Base-by-base conservation (phyloP, 1,140 invertebrate genomes). In the Argopecten irradians region DNA sequence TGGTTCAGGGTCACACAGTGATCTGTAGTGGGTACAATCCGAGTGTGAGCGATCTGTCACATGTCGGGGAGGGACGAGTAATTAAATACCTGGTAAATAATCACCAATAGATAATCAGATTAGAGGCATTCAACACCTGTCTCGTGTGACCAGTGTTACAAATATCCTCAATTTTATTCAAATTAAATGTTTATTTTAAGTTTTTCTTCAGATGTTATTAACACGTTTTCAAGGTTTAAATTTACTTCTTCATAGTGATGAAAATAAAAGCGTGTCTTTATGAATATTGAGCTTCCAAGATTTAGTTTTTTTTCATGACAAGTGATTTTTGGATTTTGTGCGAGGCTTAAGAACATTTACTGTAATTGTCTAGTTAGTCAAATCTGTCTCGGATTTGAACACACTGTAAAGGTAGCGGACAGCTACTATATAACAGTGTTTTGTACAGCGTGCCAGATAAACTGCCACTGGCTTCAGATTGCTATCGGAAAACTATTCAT, bases 11-110 rank as follows among this genome's bases (percentile, higher is more conserved):
- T 46, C 43, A 46, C 43, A 46, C 11, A 46, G 5, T 19, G n/a
- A 71, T 71, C 55, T 71, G 8, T n/a, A 2, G 55, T 71, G 55
- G 55, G n/a, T n/a, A n/a, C 28, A 71, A 71, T 71, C 55, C 22
- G 55, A 22, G 22, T 71, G 0, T 28, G 22, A 71, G 55, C 2
- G n/a, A 71, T 71, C n/a, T 71, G 55, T 71, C 55, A 71, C 55
- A 71, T 71, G 55, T n/a, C 55, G 28, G 55, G 55, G 55, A 28
- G n/a, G 55, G 55, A 28, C 22, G 5, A 11, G 19, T 71, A 71
- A n/a, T 71, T 71, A 71, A 71, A 71, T 71, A n/a, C 55, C 55
- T n/a, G 28, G 55, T 71, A 71, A 71, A 71, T 71, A 71, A 71
- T 71, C 55, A 71, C 55, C 5, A 22, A 71, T n/a, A 71, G 55